Percentiles rank a stretch among this genome's conserved stretches.
Conservation (phyloP, 2,797 vertebrate species). For the Argyrosomus regius region DNA sequence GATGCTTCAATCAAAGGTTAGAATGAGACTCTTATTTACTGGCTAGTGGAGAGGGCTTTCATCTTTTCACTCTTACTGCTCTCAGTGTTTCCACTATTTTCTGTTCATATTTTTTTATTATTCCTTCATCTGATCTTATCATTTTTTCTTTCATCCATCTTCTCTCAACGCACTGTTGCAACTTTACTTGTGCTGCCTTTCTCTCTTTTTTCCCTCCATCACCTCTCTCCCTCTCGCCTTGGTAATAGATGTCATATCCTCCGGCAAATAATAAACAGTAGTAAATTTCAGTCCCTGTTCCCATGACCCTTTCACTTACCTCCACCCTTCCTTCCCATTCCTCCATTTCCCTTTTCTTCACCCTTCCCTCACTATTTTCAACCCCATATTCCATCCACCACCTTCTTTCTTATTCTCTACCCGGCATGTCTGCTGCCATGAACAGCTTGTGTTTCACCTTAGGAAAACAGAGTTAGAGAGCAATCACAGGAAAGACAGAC, state of each 20-base stretch:
- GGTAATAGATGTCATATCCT: slow-evolving; percentile 51
- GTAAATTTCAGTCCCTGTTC: slow-evolving; percentile 54
- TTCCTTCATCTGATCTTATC: not conserved
- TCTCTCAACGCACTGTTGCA: not conserved
- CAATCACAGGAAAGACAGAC: slow-evolving; percentile 6
- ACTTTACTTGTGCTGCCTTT: not conserved
- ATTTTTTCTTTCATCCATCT: not conserved
- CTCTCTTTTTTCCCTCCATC: not conserved
- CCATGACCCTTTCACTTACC: slow-evolving; percentile 60
- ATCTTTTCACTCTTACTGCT: not conserved
- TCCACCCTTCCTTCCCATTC: slow-evolving; percentile 40
- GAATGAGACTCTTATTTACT: not conserved
- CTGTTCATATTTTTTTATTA: not conserved
- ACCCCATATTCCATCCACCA: slow-evolving; percentile 12
- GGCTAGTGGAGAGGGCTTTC: not conserved
- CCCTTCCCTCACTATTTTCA: slow-evolving; percentile 31
- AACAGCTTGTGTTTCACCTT: slow-evolving; percentile 19
- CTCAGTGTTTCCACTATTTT: not conserved
- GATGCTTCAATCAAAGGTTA: not conserved
- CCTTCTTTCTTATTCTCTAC: slow-evolving; percentile 6
- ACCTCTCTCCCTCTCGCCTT: slow-evolving; percentile 24
- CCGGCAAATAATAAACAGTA: slow-evolving; percentile 67
- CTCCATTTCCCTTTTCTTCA: slow-evolving; percentile 35
- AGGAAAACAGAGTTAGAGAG: slow-evolving; percentile 22
- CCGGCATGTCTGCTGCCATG: slow-evolving; percentile 13